Percentiles rank a stretch among this genome's conserved stretches.
phyloP scores from a whole-genome alignment of 2,888 invertebrate species.

The Zaprionus obscuricornis region DNA sequence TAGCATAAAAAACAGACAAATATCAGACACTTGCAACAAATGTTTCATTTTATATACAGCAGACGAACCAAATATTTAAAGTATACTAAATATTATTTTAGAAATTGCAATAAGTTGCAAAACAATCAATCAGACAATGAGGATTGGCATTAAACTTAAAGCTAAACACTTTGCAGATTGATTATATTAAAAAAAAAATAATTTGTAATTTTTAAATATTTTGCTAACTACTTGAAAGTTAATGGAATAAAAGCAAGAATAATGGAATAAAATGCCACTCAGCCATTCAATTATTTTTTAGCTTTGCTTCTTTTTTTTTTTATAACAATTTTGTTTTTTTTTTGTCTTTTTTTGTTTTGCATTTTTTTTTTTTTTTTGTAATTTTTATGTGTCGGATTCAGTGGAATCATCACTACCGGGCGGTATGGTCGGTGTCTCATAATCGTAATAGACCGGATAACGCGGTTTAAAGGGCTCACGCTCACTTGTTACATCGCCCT shows the following conservation, averaged over 20 bases:
- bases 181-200: neutral
- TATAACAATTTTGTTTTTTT: slow-evolving; percentile 25
- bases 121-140: neutral
- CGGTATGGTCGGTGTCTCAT: slow-evolving; percentile 83
- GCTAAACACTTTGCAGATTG: slow-evolving; percentile 19
- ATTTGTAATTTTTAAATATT: slow-evolving; percentile 10
- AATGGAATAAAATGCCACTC: slow-evolving; percentile 68
- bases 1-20: too few relatives aligned
- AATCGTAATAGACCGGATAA: slow-evolving; percentile 83
- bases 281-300: slow-evolving; percentile 65
- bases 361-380: slow-evolving; percentile 20
- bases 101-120: too few relatives aligned
- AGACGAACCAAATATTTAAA: neutral
- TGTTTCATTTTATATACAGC: neutral
- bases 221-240: slow-evolving; percentile 57
- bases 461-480: slow-evolving; percentile 82
- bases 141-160: neutral
- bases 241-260: slow-evolving; percentile 57
- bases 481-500: slow-evolving; percentile 77
- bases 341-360: slow-evolving; percentile 15
- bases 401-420: slow-evolving; percentile 83
- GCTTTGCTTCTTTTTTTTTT: slow-evolving; percentile 34
- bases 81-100: too few relatives aligned
- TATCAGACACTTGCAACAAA: slow-evolving; percentile 23
- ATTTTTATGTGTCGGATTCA: slow-evolving; percentile 74